Conservation (phyloP, 2,797 vertebrate genomes). For the Sebastolobus alascanus region DNA sequence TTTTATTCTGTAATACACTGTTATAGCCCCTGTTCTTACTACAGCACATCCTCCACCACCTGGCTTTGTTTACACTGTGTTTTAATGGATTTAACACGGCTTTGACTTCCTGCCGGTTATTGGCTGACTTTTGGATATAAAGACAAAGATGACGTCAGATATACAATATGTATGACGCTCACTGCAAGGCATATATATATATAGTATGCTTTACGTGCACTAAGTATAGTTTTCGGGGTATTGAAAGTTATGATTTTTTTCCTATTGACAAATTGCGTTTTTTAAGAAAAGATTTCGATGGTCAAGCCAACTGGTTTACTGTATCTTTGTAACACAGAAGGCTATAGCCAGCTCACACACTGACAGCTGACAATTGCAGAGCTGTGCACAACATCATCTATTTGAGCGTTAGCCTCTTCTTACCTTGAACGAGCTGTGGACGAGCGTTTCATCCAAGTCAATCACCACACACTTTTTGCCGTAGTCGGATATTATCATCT, state of each 20-base stretch:
- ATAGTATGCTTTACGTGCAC: background rate
- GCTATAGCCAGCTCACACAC: background rate
- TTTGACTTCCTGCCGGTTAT: conserved; percentile 6
- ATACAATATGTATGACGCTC: background rate
- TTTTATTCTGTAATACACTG: background rate
- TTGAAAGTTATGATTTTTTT: background rate
- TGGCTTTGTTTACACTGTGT: conserved; percentile 43
- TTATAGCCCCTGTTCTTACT: background rate
- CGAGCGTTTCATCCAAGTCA: conserved; percentile 97
- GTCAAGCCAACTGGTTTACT: background rate
- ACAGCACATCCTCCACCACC: conserved; percentile 30
- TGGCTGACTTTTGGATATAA: conserved; percentile 5
- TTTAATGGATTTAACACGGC: conserved; percentile 4
- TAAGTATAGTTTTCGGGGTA: background rate
- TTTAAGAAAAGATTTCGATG: background rate
- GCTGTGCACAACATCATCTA: background rate
- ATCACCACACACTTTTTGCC: conserved; percentile 99
- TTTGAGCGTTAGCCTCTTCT: conserved; percentile 31
- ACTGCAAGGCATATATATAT: background rate
- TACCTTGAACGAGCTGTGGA: conserved; percentile 99
- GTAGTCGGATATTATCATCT: conserved; percentile 95
- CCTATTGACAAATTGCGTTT: background rate
- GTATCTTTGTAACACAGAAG: background rate
- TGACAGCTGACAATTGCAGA: background rate
- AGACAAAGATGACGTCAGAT: background rate